Base-by-base conservation (phyloP, 2,113 vertebrate species). In the Grammomys surdaster region DNA sequence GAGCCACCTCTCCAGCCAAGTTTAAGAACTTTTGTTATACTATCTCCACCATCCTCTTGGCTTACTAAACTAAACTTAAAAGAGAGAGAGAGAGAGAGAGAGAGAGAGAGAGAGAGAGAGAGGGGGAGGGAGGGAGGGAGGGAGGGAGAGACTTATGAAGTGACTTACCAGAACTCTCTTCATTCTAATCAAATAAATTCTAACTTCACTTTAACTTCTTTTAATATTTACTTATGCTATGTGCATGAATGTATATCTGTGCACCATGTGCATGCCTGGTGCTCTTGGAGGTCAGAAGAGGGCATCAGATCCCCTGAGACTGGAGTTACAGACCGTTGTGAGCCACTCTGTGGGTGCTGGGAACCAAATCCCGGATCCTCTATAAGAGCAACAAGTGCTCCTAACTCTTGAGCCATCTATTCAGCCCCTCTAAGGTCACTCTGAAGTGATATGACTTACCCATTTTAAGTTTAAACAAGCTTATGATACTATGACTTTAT, bases 401-500 rank as follows among this genome's bases (percentile, higher is more conserved):
- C 11, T 31, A 85, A 46, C 16, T 0, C 54, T n/a, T 33, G 16
- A 12, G 40, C 40, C 60, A 65, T 67, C 60, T 65, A 40, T 65
- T 40, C 16, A 46, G 82, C 14, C 60, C 58, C 82, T 67, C 60
- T 43, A 67, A 86, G 43, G 81, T 92, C n/a, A 89, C 77, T 95
- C 82, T 78, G 92, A 94, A 88, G 40, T 78, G 16, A 88, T 76
- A 88, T 77, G 80, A 95, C 91, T 70, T 54, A 95, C 58, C 73
- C 48, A 67, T 43, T 86, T 94, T 88, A 94, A 87, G 36, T 88
- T 94, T 88, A 91, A 81, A 16, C 58, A 85, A 70, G 40, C 17
- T 94, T 95, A 75, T 81, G 89, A 96, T 77, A 95, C 43, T 73
- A 95, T 46, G 81, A 90, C 46, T 93, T 89, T 46, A 93, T 43